These are phyloP conservation scores for Hypotaenidia philippensis DNA, from an alignment of 2,797 vertebrate genomes.

Conservation along the genomic window DNA sequence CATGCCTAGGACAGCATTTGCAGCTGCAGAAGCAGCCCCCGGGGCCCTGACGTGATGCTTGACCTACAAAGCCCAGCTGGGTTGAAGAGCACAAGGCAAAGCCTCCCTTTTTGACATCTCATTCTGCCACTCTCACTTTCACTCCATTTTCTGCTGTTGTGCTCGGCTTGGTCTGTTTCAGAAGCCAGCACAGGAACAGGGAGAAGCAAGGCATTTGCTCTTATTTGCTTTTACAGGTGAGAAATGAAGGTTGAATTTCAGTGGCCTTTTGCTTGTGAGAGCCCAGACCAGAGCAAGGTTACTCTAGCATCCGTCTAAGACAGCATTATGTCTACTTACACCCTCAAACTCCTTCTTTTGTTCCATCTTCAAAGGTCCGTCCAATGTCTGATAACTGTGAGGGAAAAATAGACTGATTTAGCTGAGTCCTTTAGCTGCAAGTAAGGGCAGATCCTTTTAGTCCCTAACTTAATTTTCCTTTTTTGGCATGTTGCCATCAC, in stretches of 20 bases:
- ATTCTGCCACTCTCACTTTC: background rate
- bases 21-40: background rate
- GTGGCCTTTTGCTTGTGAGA: background rate
- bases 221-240: background rate
- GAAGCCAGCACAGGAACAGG: background rate
- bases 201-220: background rate
- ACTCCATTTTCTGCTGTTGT: background rate
- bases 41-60: background rate
- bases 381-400: background rate
- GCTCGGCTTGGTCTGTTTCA: accelerated
- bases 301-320: background rate
- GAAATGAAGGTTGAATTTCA: background rate
- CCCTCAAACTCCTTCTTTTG: background rate
- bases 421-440: background rate
- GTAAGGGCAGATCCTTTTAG: background rate
- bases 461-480: background rate
- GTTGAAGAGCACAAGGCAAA: accelerated
- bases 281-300: background rate
- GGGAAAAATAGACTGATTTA: background rate
- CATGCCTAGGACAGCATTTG: background rate
- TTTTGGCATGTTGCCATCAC: accelerated
- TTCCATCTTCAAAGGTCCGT: background rate
- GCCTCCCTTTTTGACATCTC: background rate
- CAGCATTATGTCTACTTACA: accelerated
- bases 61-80: accelerated